Percentiles rank a stretch among this genome's conserved stretches.
Conservation (phyloP, 1,140 invertebrate genomes). For the Triops cancriformis region DNA sequence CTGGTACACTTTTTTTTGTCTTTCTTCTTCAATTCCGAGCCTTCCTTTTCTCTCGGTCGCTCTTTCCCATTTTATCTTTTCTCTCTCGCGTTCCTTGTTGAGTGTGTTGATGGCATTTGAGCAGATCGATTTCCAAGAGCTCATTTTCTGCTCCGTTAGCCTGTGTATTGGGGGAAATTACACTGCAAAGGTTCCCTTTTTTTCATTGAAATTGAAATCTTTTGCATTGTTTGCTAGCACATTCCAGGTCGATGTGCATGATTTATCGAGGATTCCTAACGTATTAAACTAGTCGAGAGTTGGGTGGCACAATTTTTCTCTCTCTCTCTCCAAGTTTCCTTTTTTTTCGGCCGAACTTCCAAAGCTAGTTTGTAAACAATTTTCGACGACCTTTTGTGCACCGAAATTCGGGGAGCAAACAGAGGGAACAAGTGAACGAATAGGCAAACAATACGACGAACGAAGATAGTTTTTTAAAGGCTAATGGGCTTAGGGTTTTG, state of each 20-base stretch:
- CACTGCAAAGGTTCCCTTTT: not conserved
- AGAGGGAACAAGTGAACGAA: too few relatives aligned
- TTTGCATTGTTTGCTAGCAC: not conserved
- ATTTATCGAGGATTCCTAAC: not conserved
- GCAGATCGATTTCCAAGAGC: conserved; percentile 5
- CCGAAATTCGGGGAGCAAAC: too few relatives aligned
- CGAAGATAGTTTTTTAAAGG: too few relatives aligned
- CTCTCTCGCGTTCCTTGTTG: not conserved
- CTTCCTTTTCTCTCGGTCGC: not conserved
- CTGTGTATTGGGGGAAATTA: conserved; percentile 10
- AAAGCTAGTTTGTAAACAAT: too few relatives aligned
- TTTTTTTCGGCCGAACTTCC: too few relatives aligned
- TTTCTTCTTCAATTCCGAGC: not conserved
- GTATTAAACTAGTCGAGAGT: not conserved
- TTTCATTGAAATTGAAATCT: not conserved
- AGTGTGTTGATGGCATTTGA: conserved; percentile 8
- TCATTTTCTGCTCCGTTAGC: conserved; percentile 10
- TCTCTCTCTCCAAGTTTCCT: too few relatives aligned
- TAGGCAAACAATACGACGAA: too few relatives aligned
- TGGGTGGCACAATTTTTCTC: too few relatives aligned
- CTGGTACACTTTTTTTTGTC: not conserved
- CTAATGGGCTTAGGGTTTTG: not conserved
- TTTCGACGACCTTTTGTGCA: too few relatives aligned
- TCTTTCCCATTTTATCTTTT: too few relatives aligned
- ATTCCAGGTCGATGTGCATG: not conserved